Evolutionary conservation across 2,888 invertebrate genomes (phyloP), one percentile per base, ranked within the genome.

Genomic region (Pemphredon lugubris): DNA sequence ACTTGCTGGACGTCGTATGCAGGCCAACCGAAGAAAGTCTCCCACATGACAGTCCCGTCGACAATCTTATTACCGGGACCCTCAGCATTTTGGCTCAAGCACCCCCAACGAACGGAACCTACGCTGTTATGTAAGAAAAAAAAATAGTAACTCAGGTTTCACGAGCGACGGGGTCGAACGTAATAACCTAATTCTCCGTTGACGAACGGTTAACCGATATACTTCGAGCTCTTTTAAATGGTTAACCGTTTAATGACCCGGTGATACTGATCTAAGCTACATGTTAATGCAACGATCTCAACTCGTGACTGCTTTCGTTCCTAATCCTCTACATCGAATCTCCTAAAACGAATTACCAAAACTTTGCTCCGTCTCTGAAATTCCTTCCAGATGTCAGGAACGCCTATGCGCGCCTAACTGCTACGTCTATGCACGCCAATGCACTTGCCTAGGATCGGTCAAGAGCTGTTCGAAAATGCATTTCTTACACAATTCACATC

Each of bases 11-110:
- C 7, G 84, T 82, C 18, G 85, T 86, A 44, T 88, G 86, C 39
- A 88, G 44, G 11, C 82, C 79, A 20, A 54, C 50, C 47, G 93
- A 91, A 78, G 90, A 91, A 50, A 90, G 79, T 64, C 85, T 86
- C 58, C 85, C 83, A 79, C 84, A 88, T 77, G 91, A 90, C 83
- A 91, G 89, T 81, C 91, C 91, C 63, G 91, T 85, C 90, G 94
- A 57, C 26, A 70, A 32, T 91, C 94, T 93, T 77, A 92, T 90
- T 85, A 95, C 92, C 88, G 95, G 93, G 91, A 94, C 92, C 91
- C 96, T 94, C 91, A 96, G 91, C 96, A 96, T 96, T 88, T 84
- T 67, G 37, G n/a, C 40, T 23, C 26, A 14, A 4, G 20, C 57
- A 44, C 40, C 21, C 40, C 26, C 32, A n/a, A n/a, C n/a, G 57